Conservation (phyloP, 2,113 vertebrate species). For the Hippocampus mohnikei region DNA sequence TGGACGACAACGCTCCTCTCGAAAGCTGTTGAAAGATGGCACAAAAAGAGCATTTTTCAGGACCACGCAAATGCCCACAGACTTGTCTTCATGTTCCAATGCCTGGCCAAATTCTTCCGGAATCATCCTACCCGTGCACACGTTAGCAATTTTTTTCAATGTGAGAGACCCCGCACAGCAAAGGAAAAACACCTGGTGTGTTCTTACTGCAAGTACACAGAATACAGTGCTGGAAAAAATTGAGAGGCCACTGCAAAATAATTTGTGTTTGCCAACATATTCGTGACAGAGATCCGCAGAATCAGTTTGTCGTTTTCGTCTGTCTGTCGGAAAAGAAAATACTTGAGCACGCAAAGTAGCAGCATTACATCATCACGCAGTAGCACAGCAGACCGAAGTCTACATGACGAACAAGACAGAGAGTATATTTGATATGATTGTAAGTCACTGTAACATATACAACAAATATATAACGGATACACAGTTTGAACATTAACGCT, state of each 20-base stretch:
- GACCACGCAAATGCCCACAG: background rate
- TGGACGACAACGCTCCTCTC: slow-evolving; percentile 6
- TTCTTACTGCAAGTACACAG: background rate
- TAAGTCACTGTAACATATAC: too few species aligned
- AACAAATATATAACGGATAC: too few species aligned
- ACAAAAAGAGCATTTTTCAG: slow-evolving; percentile 4
- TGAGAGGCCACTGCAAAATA: background rate
- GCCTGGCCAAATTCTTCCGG: background rate
- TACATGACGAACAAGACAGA: background rate
- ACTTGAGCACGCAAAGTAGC: background rate
- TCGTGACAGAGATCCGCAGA: background rate
- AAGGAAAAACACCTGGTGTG: background rate
- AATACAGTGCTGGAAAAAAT: background rate
- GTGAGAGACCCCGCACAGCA: too few species aligned
- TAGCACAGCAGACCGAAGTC: background rate
- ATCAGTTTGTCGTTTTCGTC: background rate
- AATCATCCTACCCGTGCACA: background rate
- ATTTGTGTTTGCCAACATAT: background rate
- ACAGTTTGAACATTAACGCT: too few species aligned
- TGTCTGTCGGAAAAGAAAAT: background rate
- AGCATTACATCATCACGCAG: background rate
- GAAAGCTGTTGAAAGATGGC: slow-evolving; percentile 39
- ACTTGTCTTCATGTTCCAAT: background rate
- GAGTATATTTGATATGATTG: too few species aligned
- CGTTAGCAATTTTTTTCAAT: too few species aligned